A percentile compares a stretch with the other conserved stretches of the same genome.
Evolutionary conservation across 2,113 vertebrate species (phyloP).

Genomic region (Pantherophis guttatus): DNA sequence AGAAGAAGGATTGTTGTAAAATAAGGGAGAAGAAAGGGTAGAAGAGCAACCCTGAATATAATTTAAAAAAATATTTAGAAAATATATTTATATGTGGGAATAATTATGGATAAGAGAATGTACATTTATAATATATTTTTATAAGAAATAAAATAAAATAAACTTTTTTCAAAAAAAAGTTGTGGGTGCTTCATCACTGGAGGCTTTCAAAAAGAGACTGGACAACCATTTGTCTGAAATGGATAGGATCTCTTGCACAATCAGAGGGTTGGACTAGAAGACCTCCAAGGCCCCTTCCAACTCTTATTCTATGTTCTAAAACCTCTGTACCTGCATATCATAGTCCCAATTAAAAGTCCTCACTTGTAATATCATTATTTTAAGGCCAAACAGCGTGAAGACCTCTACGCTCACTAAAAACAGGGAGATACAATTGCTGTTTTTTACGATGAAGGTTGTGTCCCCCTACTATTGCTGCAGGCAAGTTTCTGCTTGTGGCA

Average conservation of each 20-base stretch:
- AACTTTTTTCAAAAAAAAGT: too few relatives aligned
- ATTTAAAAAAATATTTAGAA: too few relatives aligned
- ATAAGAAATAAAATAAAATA: too few relatives aligned
- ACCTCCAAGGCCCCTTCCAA: neutral
- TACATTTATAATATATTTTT: too few relatives aligned
- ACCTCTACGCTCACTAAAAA: neutral
- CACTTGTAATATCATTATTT: neutral
- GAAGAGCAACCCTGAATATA: too few relatives aligned
- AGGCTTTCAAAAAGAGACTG: neutral
- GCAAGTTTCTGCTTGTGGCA: neutral
- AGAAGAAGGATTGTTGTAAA: too few relatives aligned
- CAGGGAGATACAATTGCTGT: neutral
- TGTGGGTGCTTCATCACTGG: neutral
- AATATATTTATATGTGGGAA: too few relatives aligned
- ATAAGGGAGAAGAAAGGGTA: too few relatives aligned
- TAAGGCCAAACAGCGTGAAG: neutral
- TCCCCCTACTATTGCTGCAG: neutral
- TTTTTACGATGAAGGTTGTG: neutral
- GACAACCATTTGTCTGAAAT: neutral
- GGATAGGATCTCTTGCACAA: neutral
- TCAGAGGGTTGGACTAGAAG: neutral
- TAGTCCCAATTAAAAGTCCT: neutral
- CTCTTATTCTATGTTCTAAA: neutral
- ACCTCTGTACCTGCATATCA: neutral
- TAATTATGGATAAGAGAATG: too few relatives aligned